Percentiles rank a stretch among this genome's conserved stretches.
Evolutionary conservation across 2,797 vertebrate species (phyloP).

Genomic region (Miichthys miiuy): DNA sequence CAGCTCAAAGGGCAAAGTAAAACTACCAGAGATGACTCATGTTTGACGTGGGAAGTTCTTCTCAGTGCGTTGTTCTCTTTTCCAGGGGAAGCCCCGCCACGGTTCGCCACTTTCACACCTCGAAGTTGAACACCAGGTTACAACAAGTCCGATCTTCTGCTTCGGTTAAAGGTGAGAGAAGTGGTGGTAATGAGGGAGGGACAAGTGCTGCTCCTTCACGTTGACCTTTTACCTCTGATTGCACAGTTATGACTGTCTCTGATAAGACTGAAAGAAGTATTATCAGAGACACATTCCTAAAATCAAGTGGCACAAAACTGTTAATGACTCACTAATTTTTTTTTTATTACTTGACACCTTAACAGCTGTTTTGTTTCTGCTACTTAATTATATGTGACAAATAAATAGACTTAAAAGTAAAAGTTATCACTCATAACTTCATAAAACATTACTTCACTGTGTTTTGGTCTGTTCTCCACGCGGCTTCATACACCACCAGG

Average conservation of each 20-base stretch:
- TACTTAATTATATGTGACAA: no score
- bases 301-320: no score
- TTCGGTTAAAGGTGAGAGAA: no score
- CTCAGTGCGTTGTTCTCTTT: not conserved
- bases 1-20: not conserved
- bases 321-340: no score
- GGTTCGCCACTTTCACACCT: not conserved
- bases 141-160: not conserved
- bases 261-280: not conserved
- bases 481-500: no score
- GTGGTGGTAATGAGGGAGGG: not conserved
- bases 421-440: no score
- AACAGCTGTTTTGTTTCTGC: no score
- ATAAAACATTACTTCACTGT: no score
- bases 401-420: no score
- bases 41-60: not conserved
- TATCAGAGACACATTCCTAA: not conserved
- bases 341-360: no score
- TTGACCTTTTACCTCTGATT: not conserved
- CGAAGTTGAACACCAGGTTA: not conserved
- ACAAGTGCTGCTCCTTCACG: not conserved
- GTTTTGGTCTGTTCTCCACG: no score
- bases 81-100: not conserved
- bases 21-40: not conserved
- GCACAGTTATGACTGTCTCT: not conserved